Evolutionary conservation across 2,797 vertebrate species (phyloP).

Genomic region (Adrianichthys oophorus): DNA sequence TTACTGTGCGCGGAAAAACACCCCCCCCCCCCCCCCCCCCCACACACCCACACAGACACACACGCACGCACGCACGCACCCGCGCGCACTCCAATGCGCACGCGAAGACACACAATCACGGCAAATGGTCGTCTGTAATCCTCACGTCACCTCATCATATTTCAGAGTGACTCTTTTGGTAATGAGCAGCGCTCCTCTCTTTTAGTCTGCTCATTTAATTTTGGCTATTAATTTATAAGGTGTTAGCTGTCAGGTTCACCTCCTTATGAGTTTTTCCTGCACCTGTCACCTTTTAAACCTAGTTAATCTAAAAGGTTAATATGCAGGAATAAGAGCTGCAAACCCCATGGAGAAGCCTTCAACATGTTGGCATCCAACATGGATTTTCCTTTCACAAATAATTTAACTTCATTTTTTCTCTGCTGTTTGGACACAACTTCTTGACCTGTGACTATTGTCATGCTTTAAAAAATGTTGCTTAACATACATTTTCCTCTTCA

Average conservation of each 20-base stretch:
- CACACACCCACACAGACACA: not conserved
- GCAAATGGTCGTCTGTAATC: conserved; percentile 15
- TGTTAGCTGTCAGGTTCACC: not conserved
- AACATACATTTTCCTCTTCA: too few species aligned
- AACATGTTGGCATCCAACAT: too few species aligned
- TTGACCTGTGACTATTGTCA: too few species aligned
- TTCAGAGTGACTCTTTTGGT: conserved; percentile 23
- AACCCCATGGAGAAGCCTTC: not conserved
- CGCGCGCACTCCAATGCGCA: not conserved
- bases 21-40: conserved; percentile 17
- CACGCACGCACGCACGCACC: too few species aligned
- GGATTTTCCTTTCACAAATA: too few species aligned
- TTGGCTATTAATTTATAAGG: conserved; percentile 12
- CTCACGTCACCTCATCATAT: conserved; percentile 19
- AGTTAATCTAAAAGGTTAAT: conserved; percentile 18
- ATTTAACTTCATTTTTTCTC: too few species aligned
- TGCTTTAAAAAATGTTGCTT: too few species aligned
- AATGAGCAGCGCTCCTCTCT: conserved; percentile 25
- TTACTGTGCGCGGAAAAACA: conserved; percentile 44
- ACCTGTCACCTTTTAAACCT: conserved; percentile 5
- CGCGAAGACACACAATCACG: conserved; percentile 5
- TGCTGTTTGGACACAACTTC: too few species aligned
- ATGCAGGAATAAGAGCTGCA: not conserved
- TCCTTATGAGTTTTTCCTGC: conserved; percentile 3
- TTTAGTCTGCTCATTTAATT: conserved; percentile 18